These are phyloP conservation scores for Oophaga pumilio DNA, from an alignment of 2,113 vertebrate genomes.

Conservation along the genomic window DNA sequence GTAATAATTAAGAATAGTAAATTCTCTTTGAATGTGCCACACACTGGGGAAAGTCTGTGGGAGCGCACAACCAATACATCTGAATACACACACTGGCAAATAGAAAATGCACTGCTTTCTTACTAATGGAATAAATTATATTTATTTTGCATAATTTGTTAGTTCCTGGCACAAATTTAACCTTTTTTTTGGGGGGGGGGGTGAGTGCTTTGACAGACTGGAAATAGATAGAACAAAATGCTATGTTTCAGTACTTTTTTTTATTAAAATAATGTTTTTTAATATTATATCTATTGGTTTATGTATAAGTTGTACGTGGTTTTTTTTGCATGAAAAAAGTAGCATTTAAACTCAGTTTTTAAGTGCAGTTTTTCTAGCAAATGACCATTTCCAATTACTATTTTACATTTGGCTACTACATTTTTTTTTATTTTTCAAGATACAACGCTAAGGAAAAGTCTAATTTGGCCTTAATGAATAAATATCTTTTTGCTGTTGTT, in stretches of 20 bases:
- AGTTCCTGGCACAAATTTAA: slow-evolving; percentile 25
- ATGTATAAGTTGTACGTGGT: not conserved
- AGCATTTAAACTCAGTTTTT: not conserved
- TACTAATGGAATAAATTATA: slow-evolving; percentile 65
- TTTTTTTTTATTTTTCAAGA: no score
- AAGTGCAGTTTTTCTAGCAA: no score
- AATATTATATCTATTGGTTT: not conserved
- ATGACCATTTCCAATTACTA: no score
- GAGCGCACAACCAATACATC: slow-evolving; percentile 64
- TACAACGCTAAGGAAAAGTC: no score
- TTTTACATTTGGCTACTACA: no score
- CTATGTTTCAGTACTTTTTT: not conserved
- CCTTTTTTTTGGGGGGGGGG: not conserved
- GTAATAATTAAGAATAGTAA: slow-evolving; percentile 71
- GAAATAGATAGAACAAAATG: not conserved
- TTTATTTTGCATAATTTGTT: slow-evolving; percentile 59
- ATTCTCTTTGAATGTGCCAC: slow-evolving; percentile 68
- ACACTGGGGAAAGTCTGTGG: slow-evolving; percentile 68
- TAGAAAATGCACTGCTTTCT: slow-evolving; percentile 64
- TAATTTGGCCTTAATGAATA: no score
- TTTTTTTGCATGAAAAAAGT: not conserved
- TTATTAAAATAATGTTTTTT: not conserved
- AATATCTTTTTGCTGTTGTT: no score
- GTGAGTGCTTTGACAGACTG: not conserved
- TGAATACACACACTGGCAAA: slow-evolving; percentile 67